Base-by-base conservation (phyloP, 2,797 vertebrate species). In the Steatocranus sp. region DNA sequence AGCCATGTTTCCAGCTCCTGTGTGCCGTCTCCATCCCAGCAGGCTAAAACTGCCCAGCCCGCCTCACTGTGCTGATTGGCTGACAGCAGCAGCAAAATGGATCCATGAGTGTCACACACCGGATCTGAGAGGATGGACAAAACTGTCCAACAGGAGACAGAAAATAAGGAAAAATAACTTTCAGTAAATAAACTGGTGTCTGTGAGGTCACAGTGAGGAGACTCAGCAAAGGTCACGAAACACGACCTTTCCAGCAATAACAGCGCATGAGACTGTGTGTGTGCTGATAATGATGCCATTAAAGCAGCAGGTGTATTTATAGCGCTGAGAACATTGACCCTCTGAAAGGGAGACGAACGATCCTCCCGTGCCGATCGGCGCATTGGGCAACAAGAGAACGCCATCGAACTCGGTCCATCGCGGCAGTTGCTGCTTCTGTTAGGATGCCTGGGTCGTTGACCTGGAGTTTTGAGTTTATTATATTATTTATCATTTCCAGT, bases 221-320 rank as follows among this genome's bases (percentile, higher is more conserved):
- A 4, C 15, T 32, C 27, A 6, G 54, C 54, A 1, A 58, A 58
- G 54, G 27, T 58, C 54, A 32, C 11, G 10, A 50, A 50, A 50
- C 49, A 20, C 15, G 9, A 58, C 30, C 15, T 11, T 34, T 11
- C 32, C 54, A 11, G 7, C 15, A n/a, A 7, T 6, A n/a, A n/a
- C 56, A 58, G 30, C n/a, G 56, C 54, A 58, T 6, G 25, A 56
- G 25, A 56, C 53, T 58, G 49, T 36, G 73, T 73, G 82, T n/a
- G 23, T 3, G 27, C 17, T 61, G 32, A 70, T 87, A 79, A 80
- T 83, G 86, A 88, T 85, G 84, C 87, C 48, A 82, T 86, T 86
- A 88, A 54, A 85, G 86, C 73, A 58, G 79, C 41, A 78, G 30
- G 80, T 78, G 70, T 91, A 78, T 91, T 89, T 78, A 88, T 89